Base-by-base conservation (phyloP, 2,888 invertebrate species). In the Monochamus alternatus region DNA sequence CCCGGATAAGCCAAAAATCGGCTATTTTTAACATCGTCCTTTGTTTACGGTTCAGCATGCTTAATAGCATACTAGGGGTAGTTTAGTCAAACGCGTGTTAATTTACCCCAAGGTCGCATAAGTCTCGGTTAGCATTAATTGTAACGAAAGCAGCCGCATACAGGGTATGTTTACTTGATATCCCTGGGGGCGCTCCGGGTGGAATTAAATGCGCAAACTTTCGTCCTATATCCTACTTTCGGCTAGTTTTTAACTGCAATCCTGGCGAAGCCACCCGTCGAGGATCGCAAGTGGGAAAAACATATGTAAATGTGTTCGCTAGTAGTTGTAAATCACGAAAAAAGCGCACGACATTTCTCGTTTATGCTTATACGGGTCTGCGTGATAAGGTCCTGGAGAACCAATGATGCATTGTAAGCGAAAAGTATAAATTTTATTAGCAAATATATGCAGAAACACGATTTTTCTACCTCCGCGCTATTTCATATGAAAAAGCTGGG, bases 101-200 rank as follows among this genome's bases (percentile, higher is more conserved):
- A 55, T 55, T 55, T 55, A 55, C 55, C 55, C 55, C 55, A 55
- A 55, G 55, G 55, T 55, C 22, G 14, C n/a, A 55, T 55, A 55
- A 12, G 3, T 14, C 55, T 1, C n/a, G 55, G n/a, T 55, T 55
- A 55, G 55, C 55, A 3, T 55, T 55, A 55, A 14, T 55, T 55
- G 55, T 55, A n/a, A n/a, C 7, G n/a, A 55, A 55, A 55, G 55
- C 55, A n/a, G 55, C 55, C 22, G 55, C n/a, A 55, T 55, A 2
- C n/a, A 55, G 14, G 55, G 55, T 55, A 55, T 55, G 55, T 55
- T 55, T 55, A 55, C 55, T 55, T 14, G 22, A 55, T 55, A 55
- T 55, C 55, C 55, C 55, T 22, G 7, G 22, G 7, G 55, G n/a
- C 7, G 4, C 5, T 5, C 55, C 10, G 22, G 22, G n/a, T n/a